A percentile compares a stretch with the other conserved stretches of the same genome.
Evolutionary conservation across 2,113 vertebrate genomes (phyloP).

Genomic region (Apodemus sylvaticus): DNA sequence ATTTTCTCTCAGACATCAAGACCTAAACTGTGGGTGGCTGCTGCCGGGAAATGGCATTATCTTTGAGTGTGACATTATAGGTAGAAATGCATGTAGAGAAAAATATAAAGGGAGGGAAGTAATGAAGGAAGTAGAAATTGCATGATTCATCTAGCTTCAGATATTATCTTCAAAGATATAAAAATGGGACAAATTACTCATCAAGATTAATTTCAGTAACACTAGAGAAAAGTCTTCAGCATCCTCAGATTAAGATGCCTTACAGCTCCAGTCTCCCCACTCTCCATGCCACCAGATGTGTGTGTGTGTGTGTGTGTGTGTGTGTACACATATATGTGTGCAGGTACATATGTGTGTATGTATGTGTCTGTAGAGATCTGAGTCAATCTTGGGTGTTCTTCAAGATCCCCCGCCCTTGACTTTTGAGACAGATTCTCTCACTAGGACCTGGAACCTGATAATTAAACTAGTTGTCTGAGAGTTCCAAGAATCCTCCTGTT

Average conservation of each 20-base stretch:
- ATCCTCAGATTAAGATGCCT: background rate
- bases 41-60: background rate
- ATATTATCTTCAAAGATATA: background rate
- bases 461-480: background rate
- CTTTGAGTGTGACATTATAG: background rate
- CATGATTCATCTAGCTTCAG: background rate
- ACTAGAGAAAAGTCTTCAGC: background rate
- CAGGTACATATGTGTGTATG: background rate
- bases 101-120: background rate
- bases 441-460: background rate
- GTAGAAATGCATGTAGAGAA: background rate
- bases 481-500: background rate
- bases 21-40: background rate
- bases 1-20: constrained; percentile 22
- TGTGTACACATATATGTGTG: background rate
- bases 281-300: background rate
- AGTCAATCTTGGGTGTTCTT: background rate
- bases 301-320: background rate
- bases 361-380: background rate
- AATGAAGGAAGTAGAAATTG: constrained; percentile 30
- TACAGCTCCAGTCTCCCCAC: background rate
- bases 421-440: background rate
- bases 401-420: no score
- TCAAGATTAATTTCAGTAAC: constrained; percentile 3
- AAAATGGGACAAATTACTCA: constrained; percentile 15